Evolutionary conservation across 2,888 invertebrate species (phyloP), one percentile per base, ranked within the genome.

Genomic region (Fragum sueziense): DNA sequence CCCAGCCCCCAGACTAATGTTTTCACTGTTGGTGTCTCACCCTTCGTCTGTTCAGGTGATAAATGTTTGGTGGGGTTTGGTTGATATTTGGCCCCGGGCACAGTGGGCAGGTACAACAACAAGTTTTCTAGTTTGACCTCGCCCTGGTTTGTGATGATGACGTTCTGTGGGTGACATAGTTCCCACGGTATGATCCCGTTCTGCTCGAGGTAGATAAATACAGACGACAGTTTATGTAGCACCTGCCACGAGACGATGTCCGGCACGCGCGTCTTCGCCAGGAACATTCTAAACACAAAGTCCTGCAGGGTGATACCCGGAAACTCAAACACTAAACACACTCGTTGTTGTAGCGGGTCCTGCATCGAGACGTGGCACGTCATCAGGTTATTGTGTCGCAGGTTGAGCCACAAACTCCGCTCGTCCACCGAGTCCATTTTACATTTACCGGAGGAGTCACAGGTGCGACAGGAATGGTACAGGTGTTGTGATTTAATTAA

Each of bases 291-390:
- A 62, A 88, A 86, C 51, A 87, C 86, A 71, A 89, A 80, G 72
- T 90, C 89, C 69, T 89, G 89, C 27, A 91, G 77, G 27, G 88
- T 89, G 25, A 89, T 88, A 11, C 88, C 80, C 17, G 91, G 91
- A 69, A 89, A 88, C 70, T 90, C 90, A 68, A 91, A 86, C 27
- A 91, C 87, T 73, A 89, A 88, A 73, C 89, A 91, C 31, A 87
- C 71, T 54, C 88, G 86, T 37, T 88, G 84, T 17, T 85, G 82
- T 7, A 71, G 68, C n/a, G 79, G 80, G 61, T 91, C 89, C 25
- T 75, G 31, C 70, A 90, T 88, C 29, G 84, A 79, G 20, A 90
- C 82, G 61, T 86, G 87, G 73, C 90, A 88, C 54, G 86, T 86
- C 88, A 90, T 88, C 11, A 91, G 76, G 71, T 90, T 88, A 20